These are phyloP conservation scores for Epiperipatus broadwayi DNA, from an alignment of 2,888 invertebrate species.

Conservation along the genomic window DNA sequence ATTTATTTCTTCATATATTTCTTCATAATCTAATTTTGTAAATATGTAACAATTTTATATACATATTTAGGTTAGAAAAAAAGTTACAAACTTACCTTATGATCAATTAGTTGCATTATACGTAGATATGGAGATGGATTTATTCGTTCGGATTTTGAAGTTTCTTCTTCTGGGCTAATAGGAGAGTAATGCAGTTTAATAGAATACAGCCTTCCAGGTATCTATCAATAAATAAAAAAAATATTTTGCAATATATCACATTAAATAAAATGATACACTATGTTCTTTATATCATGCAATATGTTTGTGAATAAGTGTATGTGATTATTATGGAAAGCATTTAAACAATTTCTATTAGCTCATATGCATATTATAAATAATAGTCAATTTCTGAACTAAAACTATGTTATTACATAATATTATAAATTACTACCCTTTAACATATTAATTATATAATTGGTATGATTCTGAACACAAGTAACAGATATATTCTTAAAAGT, in stretches of 20 bases:
- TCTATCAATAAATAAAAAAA: conserved; percentile 33
- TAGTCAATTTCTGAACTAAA: no score
- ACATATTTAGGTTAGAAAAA: no score
- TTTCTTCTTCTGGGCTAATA: conserved; percentile 38
- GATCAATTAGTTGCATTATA: conserved; percentile 75
- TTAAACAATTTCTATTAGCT: no score
- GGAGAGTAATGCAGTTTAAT: conserved; percentile 76
- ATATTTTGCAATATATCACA: neutral
- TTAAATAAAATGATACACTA: neutral
- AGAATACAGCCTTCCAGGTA: conserved; percentile 82
- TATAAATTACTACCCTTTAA: no score
- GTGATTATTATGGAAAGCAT: neutral
- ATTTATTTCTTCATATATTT: no score
- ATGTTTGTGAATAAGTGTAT: conserved; percentile 5
- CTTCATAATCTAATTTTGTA: no score
- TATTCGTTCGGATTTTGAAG: conserved; percentile 48
- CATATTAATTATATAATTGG: no score
- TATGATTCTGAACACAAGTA: no score
- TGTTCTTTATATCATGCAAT: neutral
- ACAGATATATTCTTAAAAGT: no score
- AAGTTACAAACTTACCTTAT: conserved; percentile 35
- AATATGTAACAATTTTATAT: no score
- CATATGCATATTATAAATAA: no score
- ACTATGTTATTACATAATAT: no score
- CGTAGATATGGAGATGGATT: conserved; percentile 82